A percentile compares a stretch with the other conserved stretches of the same genome.
phyloP scores from a whole-genome alignment of 2,888 invertebrate genomes.

The Lypha dubia region DNA sequence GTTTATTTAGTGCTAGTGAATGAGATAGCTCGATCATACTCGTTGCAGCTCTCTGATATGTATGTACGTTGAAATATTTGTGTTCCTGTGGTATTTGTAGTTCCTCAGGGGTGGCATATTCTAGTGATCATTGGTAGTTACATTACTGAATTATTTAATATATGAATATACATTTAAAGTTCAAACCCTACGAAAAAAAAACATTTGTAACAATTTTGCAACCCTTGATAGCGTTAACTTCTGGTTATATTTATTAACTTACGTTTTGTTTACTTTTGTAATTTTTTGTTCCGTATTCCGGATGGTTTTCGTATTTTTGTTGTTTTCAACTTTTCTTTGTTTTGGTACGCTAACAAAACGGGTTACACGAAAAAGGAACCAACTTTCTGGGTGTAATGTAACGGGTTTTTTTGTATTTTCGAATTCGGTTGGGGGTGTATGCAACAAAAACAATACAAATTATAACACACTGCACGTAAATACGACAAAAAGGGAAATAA shows the following conservation, averaged over 20 bases:
- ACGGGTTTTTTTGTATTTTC: slow-evolving; percentile 7
- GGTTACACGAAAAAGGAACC: slow-evolving; percentile 5
- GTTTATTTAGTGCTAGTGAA: no score
- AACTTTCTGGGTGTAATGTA: slow-evolving; percentile 20
- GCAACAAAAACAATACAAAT: slow-evolving; percentile 54
- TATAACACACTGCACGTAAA: slow-evolving; percentile 63
- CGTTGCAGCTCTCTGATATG: no score
- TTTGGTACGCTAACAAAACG: slow-evolving; percentile 24
- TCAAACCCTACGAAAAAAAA: background rate
- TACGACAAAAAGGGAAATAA: slow-evolving; percentile 18
- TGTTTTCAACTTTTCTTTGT: slow-evolving; percentile 45
- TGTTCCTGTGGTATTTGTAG: no score
- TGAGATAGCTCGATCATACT: no score
- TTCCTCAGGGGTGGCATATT: no score
- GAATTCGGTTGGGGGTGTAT: background rate
- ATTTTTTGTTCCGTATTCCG: slow-evolving; percentile 46
- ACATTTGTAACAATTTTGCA: background rate
- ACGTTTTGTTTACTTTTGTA: slow-evolving; percentile 66
- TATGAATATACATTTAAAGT: no score
- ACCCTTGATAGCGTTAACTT: background rate
- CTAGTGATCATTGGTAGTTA: no score
- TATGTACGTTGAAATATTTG: no score
- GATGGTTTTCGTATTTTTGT: slow-evolving; percentile 54
- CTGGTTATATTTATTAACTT: slow-evolving; percentile 47
- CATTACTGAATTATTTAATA: no score